These are phyloP conservation scores for Holacanthus passer DNA, from an alignment of 2,113 vertebrate species.

Conservation along the genomic window DNA sequence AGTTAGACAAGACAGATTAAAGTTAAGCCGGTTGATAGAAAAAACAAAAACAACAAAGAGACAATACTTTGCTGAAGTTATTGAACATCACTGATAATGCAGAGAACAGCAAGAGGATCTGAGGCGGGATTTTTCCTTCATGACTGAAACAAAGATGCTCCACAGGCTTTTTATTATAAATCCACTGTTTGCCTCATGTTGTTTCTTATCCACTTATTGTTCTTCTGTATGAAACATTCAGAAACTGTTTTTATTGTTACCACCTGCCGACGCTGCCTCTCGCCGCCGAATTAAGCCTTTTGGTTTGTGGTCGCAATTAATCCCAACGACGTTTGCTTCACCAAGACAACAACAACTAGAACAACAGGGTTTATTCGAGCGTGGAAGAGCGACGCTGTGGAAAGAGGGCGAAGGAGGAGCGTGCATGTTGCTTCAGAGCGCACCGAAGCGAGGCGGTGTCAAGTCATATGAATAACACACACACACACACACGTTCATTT, in stretches of 20 bases:
- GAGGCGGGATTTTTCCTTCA: not conserved
- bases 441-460: conserved; percentile 4
- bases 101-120: not conserved
- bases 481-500: conserved; percentile 22
- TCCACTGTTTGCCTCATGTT: not conserved
- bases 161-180: not conserved
- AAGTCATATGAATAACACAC: conserved; percentile 28
- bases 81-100: not conserved
- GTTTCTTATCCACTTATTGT: conserved; percentile 14
- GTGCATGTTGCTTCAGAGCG: not conserved
- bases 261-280: conserved; percentile 1
- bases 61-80: too few relatives aligned
- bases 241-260: not conserved
- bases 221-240: conserved; percentile 1
- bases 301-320: conserved; percentile 40
- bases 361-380: conserved; percentile 23
- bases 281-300: conserved; percentile 10
- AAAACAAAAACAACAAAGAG: too few relatives aligned
- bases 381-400: not conserved
- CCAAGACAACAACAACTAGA: conserved; percentile 13
- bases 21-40: not conserved
- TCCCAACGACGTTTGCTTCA: conserved; percentile 31
- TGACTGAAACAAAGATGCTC: not conserved
- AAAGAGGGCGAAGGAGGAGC: not conserved
- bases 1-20: too few relatives aligned